phyloP scores from a whole-genome alignment of 2,113 vertebrate species.

The Glaucidium brasilianum region DNA sequence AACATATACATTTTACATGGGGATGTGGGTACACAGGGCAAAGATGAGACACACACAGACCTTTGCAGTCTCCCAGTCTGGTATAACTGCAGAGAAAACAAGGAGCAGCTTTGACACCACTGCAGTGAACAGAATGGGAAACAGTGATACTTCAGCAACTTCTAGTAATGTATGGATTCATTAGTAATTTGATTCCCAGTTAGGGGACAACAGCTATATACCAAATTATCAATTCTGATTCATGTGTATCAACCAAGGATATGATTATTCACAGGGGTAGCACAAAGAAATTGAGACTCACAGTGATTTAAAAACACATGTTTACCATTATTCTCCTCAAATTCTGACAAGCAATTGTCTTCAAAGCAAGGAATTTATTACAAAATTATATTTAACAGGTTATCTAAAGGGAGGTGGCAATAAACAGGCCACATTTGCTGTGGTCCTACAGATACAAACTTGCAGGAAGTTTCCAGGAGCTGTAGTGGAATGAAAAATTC shows the following conservation, averaged over 20 bases:
- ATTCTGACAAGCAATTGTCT: not conserved
- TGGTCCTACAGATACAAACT: not conserved
- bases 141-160: fast-evolving
- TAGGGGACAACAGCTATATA: not conserved
- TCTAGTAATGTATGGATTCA: no score
- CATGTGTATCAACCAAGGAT: not conserved
- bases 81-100: not conserved
- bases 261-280: not conserved
- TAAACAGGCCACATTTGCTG: not conserved
- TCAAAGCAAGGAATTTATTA: not conserved
- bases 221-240: not conserved
- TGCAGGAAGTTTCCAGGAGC: not conserved
- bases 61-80: not conserved
- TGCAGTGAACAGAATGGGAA: not conserved
- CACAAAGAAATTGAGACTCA: not conserved
- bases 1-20: fast-evolving
- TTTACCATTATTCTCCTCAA: not conserved
- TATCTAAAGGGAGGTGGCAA: not conserved
- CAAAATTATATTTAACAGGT: not conserved
- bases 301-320: fast-evolving
- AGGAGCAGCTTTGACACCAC: not conserved
- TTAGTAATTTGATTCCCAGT: not conserved
- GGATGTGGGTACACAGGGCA: not conserved
- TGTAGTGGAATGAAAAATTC: not conserved
- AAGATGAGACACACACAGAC: not conserved